Evolutionary conservation across 2,888 invertebrate genomes (phyloP), one percentile per base, ranked within the genome.

Genomic region (Cantharis rustica): DNA sequence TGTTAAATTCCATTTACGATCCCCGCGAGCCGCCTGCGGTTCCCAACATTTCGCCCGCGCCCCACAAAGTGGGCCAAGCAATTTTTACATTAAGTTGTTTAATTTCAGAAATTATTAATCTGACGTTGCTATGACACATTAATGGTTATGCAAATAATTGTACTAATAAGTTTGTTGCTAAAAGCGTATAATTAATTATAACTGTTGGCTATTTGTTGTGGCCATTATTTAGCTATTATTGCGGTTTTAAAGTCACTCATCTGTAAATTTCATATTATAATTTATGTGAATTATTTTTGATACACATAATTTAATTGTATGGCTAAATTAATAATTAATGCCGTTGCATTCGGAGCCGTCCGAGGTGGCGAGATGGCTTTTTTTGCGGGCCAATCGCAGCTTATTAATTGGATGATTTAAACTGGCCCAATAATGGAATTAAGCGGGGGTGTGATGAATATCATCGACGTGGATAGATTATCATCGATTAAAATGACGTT

Each of bases 101-200:
- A 27, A 64, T 13, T 16, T 64, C 20, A 0, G 3, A 64, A 64
- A 64, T 10, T 11, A 10, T 17, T 64, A 20, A 17, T 11, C 20
- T 64, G 64, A 64, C 64, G 17, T 64, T 17, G n/a, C 7, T 64
- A 20, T 64, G 64, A 64, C 64, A 17, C 7, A 20, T 20, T 64
- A 64, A 64, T 20, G 64, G 20, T 16, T 20, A 64, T 64, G 64
- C 20, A 64, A 64, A 64, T 64, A 64, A 64, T 64, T 64, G 64
- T 64, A 64, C 64, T 64, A 64, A 64, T 64, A 64, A 64, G 64
- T 64, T 64, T 64, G 64, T 64, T 64, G 20, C 64, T 64, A 64
- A 64, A 64, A 64, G 64, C 64, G 20, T 64, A 17, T 64, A 64
- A 64, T 64, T 64, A 64, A 64, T 64, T 64, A 20, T 64, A 64